These are phyloP conservation scores for Vanacampus margaritifer DNA, from an alignment of 2,113 vertebrate species.

Conservation along the genomic window DNA sequence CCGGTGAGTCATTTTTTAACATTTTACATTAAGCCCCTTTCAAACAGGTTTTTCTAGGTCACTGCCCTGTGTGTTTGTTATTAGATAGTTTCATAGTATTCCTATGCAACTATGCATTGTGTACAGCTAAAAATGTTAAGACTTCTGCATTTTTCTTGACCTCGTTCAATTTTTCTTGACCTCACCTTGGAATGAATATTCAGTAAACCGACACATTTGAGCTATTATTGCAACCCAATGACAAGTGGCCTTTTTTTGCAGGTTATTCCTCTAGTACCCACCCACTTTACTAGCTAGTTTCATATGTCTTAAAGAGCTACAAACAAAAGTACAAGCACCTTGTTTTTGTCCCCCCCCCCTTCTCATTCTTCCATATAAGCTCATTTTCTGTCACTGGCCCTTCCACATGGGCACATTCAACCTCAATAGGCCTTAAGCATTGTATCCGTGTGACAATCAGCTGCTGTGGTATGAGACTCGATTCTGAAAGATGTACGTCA, in stretches of 20 bases:
- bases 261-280: no score
- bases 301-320: not conserved
- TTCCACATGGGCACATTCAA: not conserved
- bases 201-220: not conserved
- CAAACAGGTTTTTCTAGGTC: not conserved
- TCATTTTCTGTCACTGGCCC: not conserved
- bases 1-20: constrained; percentile 73
- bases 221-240: not conserved
- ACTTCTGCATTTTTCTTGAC: not conserved
- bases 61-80: not conserved
- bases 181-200: not conserved
- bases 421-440: not conserved
- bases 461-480: not conserved
- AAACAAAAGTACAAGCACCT: not conserved
- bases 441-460: not conserved
- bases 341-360: not conserved
- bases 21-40: not conserved
- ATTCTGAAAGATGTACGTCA: not conserved
- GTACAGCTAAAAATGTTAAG: no score
- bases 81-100: no score
- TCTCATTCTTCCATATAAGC: not conserved
- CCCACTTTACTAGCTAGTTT: not conserved
- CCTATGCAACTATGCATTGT: no score
- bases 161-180: not conserved
- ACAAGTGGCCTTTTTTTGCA: no score